phyloP scores from a whole-genome alignment of 2,113 vertebrate genomes.

The Dascyllus trimaculatus region DNA sequence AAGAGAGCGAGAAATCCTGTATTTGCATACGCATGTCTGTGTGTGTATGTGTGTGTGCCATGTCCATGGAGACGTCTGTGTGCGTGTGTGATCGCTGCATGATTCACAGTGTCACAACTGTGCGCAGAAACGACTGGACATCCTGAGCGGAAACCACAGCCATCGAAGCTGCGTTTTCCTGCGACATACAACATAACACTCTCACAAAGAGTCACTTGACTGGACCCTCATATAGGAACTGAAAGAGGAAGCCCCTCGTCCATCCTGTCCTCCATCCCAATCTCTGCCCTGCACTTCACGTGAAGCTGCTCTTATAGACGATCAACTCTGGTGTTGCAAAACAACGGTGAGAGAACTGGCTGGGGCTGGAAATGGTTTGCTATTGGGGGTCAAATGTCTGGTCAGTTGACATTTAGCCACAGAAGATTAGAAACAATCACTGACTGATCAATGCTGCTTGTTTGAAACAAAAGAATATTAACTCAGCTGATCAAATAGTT shows the following conservation, averaged over 20 bases:
- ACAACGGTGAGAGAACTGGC: constrained; percentile 67
- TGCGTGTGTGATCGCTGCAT: constrained; percentile 73
- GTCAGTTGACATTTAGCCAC: constrained; percentile 56
- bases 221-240: constrained; percentile 84
- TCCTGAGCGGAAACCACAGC: constrained; percentile 85
- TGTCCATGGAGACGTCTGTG: constrained; percentile 59
- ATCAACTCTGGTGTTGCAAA: constrained; percentile 71
- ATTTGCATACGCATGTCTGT: constrained; percentile 39
- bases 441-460: constrained; percentile 30
- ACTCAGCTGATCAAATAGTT: constrained; percentile 34
- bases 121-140: constrained; percentile 80
- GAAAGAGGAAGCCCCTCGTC: constrained; percentile 86
- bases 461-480: constrained; percentile 43
- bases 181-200: constrained; percentile 75
- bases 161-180: constrained; percentile 77
- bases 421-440: constrained; percentile 40
- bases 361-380: constrained; percentile 66
- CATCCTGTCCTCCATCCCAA: constrained; percentile 78
- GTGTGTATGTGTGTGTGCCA: constrained; percentile 32
- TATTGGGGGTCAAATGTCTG: constrained; percentile 69
- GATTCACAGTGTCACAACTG: constrained; percentile 84
- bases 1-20: constrained; percentile 3
- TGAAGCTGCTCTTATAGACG: constrained; percentile 67
- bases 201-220: constrained; percentile 86
- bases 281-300: constrained; percentile 75